Evolutionary conservation across 1,140 invertebrate genomes (phyloP).

Genomic region (Drosophila trapezifrons): DNA sequence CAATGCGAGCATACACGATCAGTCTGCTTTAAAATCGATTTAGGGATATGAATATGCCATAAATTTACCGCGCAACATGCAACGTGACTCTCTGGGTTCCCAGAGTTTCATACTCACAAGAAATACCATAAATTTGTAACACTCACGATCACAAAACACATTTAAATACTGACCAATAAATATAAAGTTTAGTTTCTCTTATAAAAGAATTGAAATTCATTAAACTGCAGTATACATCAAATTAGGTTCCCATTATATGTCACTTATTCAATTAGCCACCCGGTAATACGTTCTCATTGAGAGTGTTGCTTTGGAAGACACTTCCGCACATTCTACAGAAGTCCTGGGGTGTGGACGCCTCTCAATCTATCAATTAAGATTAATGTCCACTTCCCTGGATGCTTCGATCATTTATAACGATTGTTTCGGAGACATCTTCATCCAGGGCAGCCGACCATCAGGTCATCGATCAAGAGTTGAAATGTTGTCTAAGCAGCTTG

Average conservation of each 20-base stretch:
- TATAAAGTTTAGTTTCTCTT: not conserved
- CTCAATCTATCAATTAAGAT: slow-evolving; percentile 69
- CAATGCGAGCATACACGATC: slow-evolving; percentile 14
- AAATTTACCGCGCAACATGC: slow-evolving; percentile 15
- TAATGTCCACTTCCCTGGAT: slow-evolving; percentile 42
- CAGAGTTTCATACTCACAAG: slow-evolving; percentile 1
- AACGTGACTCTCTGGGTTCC: slow-evolving; percentile 27
- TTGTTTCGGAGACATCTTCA: slow-evolving; percentile 42
- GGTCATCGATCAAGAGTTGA: slow-evolving; percentile 42
- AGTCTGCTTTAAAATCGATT: slow-evolving; percentile 17
- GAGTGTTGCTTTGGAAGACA: slow-evolving; percentile 44
- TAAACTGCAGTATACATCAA: not conserved
- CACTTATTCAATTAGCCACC: slow-evolving; percentile 22
- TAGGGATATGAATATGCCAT: slow-evolving; percentile 23
- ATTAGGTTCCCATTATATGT: slow-evolving; percentile 24
- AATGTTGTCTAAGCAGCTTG: slow-evolving; percentile 30
- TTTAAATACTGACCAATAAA: not conserved
- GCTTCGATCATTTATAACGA: slow-evolving; percentile 45
- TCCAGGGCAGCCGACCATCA: not conserved
- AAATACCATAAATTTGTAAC: slow-evolving; percentile 13
- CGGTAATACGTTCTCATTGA: slow-evolving; percentile 13
- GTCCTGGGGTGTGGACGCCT: slow-evolving; percentile 8
- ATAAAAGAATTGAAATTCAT: not conserved
- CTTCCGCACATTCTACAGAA: slow-evolving; percentile 37
- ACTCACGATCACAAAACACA: slow-evolving; percentile 13